Conservation (phyloP, 2,888 invertebrate species). For the Bibio marci region DNA sequence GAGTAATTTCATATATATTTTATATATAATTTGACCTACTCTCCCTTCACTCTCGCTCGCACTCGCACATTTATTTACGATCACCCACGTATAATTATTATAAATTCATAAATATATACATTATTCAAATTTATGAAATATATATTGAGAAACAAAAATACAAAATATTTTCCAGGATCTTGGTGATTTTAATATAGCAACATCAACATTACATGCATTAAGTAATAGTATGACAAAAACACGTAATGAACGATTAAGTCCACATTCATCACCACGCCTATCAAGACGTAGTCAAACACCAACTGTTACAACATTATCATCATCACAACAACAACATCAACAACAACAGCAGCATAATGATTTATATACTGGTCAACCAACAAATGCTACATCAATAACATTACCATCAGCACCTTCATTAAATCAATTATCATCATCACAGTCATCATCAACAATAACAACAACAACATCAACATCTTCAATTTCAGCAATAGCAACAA, state of each 20-base stretch:
- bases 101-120: too few species aligned
- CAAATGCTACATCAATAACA: constrained; percentile 12
- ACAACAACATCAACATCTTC: constrained; percentile 10
- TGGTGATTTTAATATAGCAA: constrained; percentile 46
- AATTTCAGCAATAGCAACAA: too few species aligned
- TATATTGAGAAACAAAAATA: too few species aligned
- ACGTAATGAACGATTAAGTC: constrained; percentile 30
- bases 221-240: constrained; percentile 24
- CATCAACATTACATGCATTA: constrained; percentile 40
- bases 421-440: constrained; percentile 9
- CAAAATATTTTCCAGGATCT: constrained; percentile 33
- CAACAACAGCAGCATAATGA: constrained; percentile 8
- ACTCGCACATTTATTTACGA: too few species aligned
- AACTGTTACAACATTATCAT: constrained; percentile 18
- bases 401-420: constrained; percentile 19
- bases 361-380: constrained; percentile 5
- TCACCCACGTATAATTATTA: too few species aligned
- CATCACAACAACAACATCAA: constrained; percentile 12
- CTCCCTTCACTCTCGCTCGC: too few species aligned
- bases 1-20: too few species aligned
- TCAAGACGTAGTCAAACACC: constrained; percentile 29
- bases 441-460: constrained; percentile 8
- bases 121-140: too few species aligned
- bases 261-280: constrained; percentile 38
- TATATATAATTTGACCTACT: too few species aligned